Evolutionary conservation across 2,113 vertebrate species (phyloP).

Genomic region (Synchiropus splendidus): DNA sequence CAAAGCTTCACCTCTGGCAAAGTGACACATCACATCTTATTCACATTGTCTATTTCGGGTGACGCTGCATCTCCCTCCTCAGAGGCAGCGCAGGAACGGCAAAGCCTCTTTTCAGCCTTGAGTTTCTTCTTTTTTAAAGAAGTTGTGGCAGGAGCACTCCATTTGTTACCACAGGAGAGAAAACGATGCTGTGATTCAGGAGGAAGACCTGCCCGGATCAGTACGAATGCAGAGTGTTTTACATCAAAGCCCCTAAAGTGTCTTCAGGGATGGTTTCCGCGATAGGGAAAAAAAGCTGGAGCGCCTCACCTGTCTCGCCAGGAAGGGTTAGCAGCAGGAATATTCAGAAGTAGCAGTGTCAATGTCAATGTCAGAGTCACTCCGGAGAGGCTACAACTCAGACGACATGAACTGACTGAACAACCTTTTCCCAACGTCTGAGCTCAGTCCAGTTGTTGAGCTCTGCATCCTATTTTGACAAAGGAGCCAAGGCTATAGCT

Average conservation of each 20-base stretch:
- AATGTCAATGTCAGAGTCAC: too few species aligned
- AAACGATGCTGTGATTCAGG: conserved; percentile 26
- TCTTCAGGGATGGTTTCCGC: conserved; percentile 18
- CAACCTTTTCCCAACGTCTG: too few species aligned
- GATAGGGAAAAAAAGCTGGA: background rate
- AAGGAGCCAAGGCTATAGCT: too few species aligned
- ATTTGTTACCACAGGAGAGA: conserved; percentile 35
- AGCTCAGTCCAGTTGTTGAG: too few species aligned
- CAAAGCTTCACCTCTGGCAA: conserved; percentile 42
- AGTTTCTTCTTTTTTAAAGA: conserved; percentile 19
- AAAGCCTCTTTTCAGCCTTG: conserved; percentile 18
- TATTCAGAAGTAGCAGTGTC: conserved; percentile 3
- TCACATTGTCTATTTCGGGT: conserved; percentile 37
- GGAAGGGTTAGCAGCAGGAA: too few species aligned
- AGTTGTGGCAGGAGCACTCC: conserved; percentile 15
- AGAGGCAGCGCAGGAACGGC: conserved; percentile 3
- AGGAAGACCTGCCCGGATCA: conserved; percentile 17
- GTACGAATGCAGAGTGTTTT: conserved; percentile 15
- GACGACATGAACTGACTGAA: too few species aligned
- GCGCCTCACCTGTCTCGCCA: conserved; percentile 27
- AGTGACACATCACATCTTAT: conserved; percentile 40
- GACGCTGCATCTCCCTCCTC: conserved; percentile 20
- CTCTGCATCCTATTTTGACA: too few species aligned
- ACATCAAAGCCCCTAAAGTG: conserved; percentile 31
- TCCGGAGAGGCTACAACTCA: too few species aligned